Evolutionary conservation across 2,113 vertebrate genomes (phyloP).

Genomic region (Junco hyemalis): DNA sequence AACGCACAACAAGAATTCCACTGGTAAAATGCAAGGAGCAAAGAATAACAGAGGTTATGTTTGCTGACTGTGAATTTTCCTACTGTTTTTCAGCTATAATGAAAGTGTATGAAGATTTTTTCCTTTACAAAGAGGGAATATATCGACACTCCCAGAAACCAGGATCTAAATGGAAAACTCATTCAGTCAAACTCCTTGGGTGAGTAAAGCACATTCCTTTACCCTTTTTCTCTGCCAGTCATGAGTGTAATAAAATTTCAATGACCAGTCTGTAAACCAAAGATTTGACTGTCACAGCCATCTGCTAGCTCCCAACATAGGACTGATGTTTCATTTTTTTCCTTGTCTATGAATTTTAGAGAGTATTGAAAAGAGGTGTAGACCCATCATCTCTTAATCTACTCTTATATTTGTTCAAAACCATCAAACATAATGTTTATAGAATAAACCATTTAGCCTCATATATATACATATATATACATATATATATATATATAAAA

Average conservation of each 20-base stretch:
- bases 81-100: slow-evolving; percentile 73
- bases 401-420: not conserved
- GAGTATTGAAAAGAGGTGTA: not conserved
- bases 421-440: not conserved
- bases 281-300: not conserved
- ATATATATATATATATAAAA: too few species aligned
- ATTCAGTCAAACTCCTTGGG: slow-evolving; percentile 80
- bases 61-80: not conserved
- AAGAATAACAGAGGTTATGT: not conserved
- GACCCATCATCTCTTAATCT: not conserved
- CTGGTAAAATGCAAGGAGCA: not conserved
- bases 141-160: slow-evolving; percentile 59
- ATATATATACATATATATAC: not conserved
- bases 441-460: not conserved
- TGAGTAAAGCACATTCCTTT: slow-evolving; percentile 43
- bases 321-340: not conserved
- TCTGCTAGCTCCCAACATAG: not conserved
- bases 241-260: not conserved
- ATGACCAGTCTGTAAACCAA: not conserved
- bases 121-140: slow-evolving; percentile 78
- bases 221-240: not conserved
- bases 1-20: not conserved
- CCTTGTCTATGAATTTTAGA: not conserved
- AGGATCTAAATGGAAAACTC: slow-evolving; percentile 63
- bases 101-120: slow-evolving; percentile 78